A percentile compares a stretch with the other conserved stretches of the same genome.
phyloP scores from a whole-genome alignment of 30 jellyfish, hydroid and myxozoan species.

The Turritopsis rubra region DNA sequence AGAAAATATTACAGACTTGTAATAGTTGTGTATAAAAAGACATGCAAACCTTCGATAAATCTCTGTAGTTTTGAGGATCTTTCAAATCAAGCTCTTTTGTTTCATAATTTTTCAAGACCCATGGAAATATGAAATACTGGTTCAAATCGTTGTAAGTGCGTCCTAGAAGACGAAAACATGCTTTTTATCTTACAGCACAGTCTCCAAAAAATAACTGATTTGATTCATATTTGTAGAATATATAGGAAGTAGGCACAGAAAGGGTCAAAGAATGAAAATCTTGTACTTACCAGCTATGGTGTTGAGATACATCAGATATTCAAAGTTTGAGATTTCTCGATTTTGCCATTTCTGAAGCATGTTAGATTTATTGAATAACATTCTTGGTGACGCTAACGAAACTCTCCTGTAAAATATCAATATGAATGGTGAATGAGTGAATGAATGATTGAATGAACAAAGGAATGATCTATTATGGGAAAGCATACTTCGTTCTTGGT shows the following conservation, averaged over 20 bases:
- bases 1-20: no score
- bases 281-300: slow-evolving; percentile 57
- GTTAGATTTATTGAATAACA: slow-evolving; percentile 73
- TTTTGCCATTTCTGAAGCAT: slow-evolving; percentile 90
- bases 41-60: slow-evolving; percentile 86
- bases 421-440: not conserved
- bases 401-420: slow-evolving; percentile 30
- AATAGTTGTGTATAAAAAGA: no score
- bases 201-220: no score
- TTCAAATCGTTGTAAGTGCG: slow-evolving; percentile 74
- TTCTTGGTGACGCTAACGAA: slow-evolving; percentile 73
- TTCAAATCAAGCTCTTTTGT: slow-evolving; percentile 51
- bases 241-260: not conserved
- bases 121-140: slow-evolving; percentile 86
- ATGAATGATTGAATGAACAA: not conserved
- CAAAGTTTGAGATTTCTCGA: slow-evolving; percentile 80
- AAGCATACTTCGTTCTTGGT: slow-evolving; percentile 70
- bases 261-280: not conserved
- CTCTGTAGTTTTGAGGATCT: slow-evolving; percentile 49
- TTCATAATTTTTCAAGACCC: slow-evolving; percentile 75
- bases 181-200: no score
- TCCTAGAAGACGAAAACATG: slow-evolving; percentile 47
- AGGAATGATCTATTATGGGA: not conserved
- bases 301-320: slow-evolving; percentile 73
- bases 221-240: no score